Evolutionary conservation across 2,888 invertebrate genomes (phyloP).

Genomic region (Andrena haemorrhoa): DNA sequence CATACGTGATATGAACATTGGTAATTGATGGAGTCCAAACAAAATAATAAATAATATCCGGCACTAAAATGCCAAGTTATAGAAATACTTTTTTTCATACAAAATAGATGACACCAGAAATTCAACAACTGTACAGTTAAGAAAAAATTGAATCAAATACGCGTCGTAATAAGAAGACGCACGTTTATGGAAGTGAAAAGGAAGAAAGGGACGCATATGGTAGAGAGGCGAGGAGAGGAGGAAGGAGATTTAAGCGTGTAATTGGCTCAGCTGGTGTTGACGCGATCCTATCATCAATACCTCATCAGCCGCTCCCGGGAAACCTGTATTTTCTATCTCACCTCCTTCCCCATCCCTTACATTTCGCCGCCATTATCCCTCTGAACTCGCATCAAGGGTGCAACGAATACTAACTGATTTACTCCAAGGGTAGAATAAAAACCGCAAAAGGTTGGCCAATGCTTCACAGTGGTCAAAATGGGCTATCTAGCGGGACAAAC

Average conservation of each 20-base stretch:
- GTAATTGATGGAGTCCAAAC: too few species aligned
- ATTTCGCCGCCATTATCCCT: constrained; percentile 45
- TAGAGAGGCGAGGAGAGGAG: constrained; percentile 71
- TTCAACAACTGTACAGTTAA: neutral
- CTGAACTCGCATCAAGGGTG: constrained; percentile 46
- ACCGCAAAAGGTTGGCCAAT: constrained; percentile 51
- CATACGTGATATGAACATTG: too few species aligned
- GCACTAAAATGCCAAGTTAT: too few species aligned
- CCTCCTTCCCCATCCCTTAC: constrained; percentile 31
- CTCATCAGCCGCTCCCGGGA: constrained; percentile 86
- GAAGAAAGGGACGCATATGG: constrained; percentile 40
- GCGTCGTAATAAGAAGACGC: constrained; percentile 11
- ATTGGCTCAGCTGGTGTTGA: constrained; percentile 89
- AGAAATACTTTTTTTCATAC: too few species aligned
- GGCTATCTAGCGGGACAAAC: too few species aligned
- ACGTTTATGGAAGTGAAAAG: constrained; percentile 24
- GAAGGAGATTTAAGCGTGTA: constrained; percentile 85
- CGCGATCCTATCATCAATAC: constrained; percentile 88
- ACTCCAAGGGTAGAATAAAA: constrained; percentile 53
- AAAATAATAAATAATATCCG: too few species aligned
- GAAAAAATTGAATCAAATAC: constrained; percentile 20
- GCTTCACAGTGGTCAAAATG: neutral
- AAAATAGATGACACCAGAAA: neutral
- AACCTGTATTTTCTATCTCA: constrained; percentile 80
- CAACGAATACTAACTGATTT: constrained; percentile 72